Evolutionary conservation across 2,888 invertebrate species (phyloP).

Genomic region (Adineta ricciae): DNA sequence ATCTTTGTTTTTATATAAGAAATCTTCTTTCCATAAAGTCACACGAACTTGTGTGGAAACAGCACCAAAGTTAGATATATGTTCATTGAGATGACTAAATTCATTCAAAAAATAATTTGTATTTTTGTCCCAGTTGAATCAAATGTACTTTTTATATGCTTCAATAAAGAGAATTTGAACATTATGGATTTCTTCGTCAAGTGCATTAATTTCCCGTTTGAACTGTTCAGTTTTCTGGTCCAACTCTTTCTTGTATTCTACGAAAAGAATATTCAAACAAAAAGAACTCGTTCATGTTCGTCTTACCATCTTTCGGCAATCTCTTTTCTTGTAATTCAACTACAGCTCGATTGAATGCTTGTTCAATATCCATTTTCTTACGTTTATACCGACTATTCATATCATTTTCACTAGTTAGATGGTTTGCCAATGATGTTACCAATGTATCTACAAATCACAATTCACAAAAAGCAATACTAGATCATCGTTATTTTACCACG

Average conservation of each 20-base stretch:
- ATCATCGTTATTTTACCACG: neutral
- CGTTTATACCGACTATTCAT: neutral
- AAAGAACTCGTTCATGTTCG: too few relatives aligned
- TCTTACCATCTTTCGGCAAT: neutral
- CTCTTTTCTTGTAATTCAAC: neutral
- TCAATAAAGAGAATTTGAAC: neutral
- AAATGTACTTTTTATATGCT: slow-evolving; percentile 12
- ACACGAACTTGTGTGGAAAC: neutral
- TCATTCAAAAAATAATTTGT: neutral
- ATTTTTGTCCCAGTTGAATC: too few relatives aligned
- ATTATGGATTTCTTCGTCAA: neutral
- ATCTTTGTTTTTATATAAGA: neutral
- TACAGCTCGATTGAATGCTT: neutral
- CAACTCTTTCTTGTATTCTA: neutral
- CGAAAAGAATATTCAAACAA: neutral
- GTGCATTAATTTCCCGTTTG: neutral
- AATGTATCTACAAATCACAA: neutral
- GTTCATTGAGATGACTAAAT: neutral
- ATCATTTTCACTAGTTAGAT: slow-evolving; percentile 8
- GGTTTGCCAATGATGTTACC: neutral
- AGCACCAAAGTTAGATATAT: neutral
- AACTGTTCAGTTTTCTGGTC: neutral
- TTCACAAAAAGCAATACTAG: too few relatives aligned
- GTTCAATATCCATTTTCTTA: neutral
- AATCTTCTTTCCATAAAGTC: neutral